These are phyloP conservation scores for Campylorhamphus procurvoides DNA, from an alignment of 2,113 vertebrate species.

Conservation along the genomic window DNA sequence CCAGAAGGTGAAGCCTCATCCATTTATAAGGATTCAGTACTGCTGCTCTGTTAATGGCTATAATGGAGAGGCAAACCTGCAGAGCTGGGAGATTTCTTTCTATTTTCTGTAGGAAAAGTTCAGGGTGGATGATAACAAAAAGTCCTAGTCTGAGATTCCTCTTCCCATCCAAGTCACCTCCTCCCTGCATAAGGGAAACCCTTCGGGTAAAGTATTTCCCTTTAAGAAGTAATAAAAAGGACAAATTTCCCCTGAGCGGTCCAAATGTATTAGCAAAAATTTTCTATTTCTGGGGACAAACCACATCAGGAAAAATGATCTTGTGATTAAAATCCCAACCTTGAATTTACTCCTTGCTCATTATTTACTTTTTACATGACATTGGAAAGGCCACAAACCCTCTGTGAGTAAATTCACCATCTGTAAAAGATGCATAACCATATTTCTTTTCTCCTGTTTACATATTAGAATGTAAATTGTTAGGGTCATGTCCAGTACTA, in stretches of 20 bases:
- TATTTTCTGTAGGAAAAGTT: not conserved
- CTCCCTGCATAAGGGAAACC: not conserved
- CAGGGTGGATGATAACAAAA: not conserved
- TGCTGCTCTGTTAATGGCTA: not conserved
- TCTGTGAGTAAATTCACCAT: not conserved
- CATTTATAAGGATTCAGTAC: not conserved
- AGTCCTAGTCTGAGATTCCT: not conserved
- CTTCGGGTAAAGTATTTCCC: not conserved
- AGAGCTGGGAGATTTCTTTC: not conserved
- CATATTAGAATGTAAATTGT: not conserved
- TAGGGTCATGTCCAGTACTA: not conserved
- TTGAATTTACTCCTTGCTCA: not conserved
- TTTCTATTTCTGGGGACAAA: not conserved
- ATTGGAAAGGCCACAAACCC: not conserved
- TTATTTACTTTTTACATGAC: not conserved
- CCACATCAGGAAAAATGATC: not conserved
- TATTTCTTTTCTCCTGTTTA: not conserved
- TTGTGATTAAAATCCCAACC: not conserved
- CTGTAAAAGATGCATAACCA: not conserved
- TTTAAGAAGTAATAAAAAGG: not conserved
- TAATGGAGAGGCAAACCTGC: not conserved
- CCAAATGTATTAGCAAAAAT: not conserved
- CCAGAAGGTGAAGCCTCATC: not conserved
- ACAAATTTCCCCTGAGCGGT: not conserved
- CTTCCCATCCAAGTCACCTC: not conserved